Evolutionary conservation across 2,113 vertebrate species (phyloP).

Genomic region (Apteryx owenii): DNA sequence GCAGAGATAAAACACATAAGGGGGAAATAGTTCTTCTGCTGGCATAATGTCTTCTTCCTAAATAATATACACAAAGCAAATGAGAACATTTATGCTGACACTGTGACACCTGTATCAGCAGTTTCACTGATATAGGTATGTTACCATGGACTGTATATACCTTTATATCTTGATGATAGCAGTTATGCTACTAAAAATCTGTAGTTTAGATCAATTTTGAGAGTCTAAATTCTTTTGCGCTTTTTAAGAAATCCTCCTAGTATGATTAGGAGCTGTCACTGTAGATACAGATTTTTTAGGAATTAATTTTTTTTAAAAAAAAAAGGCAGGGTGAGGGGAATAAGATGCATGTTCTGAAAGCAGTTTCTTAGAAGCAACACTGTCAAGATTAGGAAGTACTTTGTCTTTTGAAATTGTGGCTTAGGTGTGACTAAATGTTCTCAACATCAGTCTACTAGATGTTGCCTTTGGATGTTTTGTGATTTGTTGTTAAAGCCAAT

Average conservation of each 20-base stretch:
- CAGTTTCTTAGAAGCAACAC: not conserved
- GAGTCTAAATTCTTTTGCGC: not conserved
- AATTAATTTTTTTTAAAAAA: not conserved
- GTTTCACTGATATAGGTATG: not conserved
- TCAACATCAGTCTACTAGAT: not conserved
- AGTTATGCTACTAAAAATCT: not conserved
- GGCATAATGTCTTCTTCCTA: not conserved
- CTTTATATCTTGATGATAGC: not conserved
- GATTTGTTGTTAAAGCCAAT: not conserved
- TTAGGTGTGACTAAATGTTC: not conserved
- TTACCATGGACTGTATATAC: not conserved
- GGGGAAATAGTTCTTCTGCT: not conserved
- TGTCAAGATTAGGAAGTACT: not conserved
- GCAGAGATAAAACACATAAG: not conserved
- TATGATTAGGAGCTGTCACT: not conserved
- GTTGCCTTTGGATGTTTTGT: not conserved
- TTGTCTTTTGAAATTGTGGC: not conserved
- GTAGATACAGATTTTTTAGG: not conserved
- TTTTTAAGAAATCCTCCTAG: not conserved
- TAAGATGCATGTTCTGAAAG: not conserved
- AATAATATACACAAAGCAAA: not conserved
- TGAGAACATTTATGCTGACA: not conserved
- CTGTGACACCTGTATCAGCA: accelerated
- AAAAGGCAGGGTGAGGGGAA: not conserved
- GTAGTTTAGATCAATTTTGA: not conserved